Base-by-base conservation (phyloP, 2,888 invertebrate species). In the Synanthedon myopaeformis region DNA sequence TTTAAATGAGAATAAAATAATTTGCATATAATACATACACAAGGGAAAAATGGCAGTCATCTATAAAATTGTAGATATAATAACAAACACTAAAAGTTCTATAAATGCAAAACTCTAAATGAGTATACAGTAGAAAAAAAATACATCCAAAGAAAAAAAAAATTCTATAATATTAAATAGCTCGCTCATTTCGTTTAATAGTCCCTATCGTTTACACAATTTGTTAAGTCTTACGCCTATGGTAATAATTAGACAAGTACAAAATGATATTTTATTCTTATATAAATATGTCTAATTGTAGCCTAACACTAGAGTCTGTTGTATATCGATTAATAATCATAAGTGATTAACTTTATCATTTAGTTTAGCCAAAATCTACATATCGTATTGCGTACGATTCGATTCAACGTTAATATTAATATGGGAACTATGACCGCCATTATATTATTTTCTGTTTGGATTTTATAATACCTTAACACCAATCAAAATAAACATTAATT, bases 201-300 rank as follows among this genome's bases (percentile, higher is more conserved):
- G 72, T 77, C 72, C 77, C 73, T 82, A 80, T 70, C 74, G 73
- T 82, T 79, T 82, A 85, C 77, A 83, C 72, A 78, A 76, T 79
- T 85, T 82, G 85, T 85, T 85, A 86, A 81, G 17, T 70, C 86
- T 85, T 86, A 86, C 54, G 67, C 62, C 81, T 86, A 84, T 79
- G 84, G 84, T 85, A 83, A 79, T 77, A 82, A 81, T 84, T 82
- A 85, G 79, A 85, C 86, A 83, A 86, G 87, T 87, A 87, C 83
- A 87, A 87, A 87, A 86, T 84, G 86, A 87, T 86, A 84, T 79
- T 83, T 79, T 76, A 75, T 73, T 66, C 79, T 82, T 83, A 83
- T 70, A 79, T 73, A 79, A 82, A 82, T 74, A 79, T 82, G 82
- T 74, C 72, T 80, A 81, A 79, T 72, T 74, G 72, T 85, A 85